phyloP scores from a whole-genome alignment of 2,797 vertebrate species.

The Xenopus petersii region DNA sequence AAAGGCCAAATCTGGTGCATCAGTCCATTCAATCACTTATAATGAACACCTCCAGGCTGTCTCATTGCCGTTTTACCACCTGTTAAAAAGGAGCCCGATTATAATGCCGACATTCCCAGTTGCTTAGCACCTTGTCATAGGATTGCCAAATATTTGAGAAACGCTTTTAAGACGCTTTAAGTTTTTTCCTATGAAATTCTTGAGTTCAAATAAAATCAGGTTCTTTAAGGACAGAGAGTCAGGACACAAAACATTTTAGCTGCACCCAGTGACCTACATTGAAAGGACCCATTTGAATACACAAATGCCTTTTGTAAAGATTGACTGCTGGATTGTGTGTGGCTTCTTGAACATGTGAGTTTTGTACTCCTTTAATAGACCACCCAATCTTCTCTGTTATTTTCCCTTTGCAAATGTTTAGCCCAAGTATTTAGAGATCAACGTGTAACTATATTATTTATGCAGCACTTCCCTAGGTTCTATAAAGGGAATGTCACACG shows the following conservation, averaged over 20 bases:
- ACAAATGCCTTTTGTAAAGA: no score
- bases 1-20: no score
- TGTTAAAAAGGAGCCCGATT: constrained; percentile 13
- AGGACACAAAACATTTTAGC: constrained; percentile 7
- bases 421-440: no score
- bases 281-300: background rate
- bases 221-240: constrained; percentile 33
- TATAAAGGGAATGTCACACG: no score
- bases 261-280: background rate
- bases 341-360: no score
- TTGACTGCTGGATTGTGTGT: no score
- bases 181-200: constrained; percentile 19
- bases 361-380: no score
- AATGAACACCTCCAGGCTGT: background rate
- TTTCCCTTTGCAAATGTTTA: no score
- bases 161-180: constrained; percentile 38
- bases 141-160: constrained; percentile 41
- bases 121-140: constrained; percentile 29
- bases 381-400: no score
- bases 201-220: constrained; percentile 22
- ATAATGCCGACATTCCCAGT: constrained; percentile 38
- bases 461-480: no score
- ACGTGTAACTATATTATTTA: no score
- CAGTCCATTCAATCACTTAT: no score
- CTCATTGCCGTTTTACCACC: background rate